These are phyloP conservation scores for Thecocarcelia acutangulata DNA, from an alignment of 2,888 invertebrate species.

Conservation along the genomic window DNA sequence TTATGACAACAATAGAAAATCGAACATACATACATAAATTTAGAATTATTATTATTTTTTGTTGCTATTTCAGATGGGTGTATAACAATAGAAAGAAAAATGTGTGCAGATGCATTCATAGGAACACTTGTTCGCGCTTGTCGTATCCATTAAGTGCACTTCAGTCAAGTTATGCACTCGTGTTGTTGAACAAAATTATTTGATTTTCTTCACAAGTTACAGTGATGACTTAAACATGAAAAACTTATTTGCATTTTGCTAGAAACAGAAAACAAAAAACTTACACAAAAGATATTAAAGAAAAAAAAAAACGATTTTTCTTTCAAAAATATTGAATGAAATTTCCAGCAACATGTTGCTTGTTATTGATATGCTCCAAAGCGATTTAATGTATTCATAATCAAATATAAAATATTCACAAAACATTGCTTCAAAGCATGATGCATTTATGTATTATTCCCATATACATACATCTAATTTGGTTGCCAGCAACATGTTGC, in stretches of 20 bases:
- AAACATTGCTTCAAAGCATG: no score
- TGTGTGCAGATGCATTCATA: conserved; percentile 7
- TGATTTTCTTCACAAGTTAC: conserved; percentile 33
- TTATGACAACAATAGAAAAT: conserved; percentile 17
- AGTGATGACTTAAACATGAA: background rate
- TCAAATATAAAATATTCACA: no score
- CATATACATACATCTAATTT: no score
- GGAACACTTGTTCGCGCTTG: conserved; percentile 52
- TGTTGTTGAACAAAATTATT: conserved; percentile 50
- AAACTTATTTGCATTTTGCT: background rate
- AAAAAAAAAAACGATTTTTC: no score
- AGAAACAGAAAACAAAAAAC: no score
- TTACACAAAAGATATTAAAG: background rate
- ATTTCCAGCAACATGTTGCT: background rate
- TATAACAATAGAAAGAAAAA: background rate
- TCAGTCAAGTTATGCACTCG: conserved; percentile 58
- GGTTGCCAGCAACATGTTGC: no score
- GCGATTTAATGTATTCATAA: no score
- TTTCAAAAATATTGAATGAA: background rate
- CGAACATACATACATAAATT: background rate
- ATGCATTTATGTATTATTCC: no score
- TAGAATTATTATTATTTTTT: background rate
- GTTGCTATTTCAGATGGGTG: background rate
- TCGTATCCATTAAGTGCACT: conserved; percentile 54
- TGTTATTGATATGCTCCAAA: no score